Base-by-base conservation (phyloP, 1,140 invertebrate genomes). In the Potamilus streckersoni region DNA sequence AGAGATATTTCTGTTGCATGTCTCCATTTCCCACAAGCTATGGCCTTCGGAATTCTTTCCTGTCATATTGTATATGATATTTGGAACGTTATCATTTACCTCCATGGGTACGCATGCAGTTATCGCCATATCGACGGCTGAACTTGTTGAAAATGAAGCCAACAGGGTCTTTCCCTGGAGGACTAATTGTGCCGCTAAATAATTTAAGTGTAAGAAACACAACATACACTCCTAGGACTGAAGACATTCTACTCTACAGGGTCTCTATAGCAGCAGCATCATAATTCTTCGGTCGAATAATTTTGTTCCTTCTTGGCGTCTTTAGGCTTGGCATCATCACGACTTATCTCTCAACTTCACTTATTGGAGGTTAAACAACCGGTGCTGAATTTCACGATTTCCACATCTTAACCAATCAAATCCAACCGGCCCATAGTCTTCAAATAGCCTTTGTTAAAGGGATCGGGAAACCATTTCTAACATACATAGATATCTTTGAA, bases 301-400 rank as follows among this genome's bases (percentile, higher is more conserved):
- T 82, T 66, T 62, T 78, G 56, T 38, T 96, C 3, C 75, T 92
- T 15, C 95, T 97, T 94, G 95, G 94, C 82, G 84, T 95, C 64
- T 91, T 96, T 17, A 91, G 94, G 31, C 89, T 97, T 70, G 96
- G 96, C 13, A 93, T 94, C n/a, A 90, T 97, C 68, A 93, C 94
- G 17, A 93, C 94, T 0, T 91, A 97, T 56, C 91, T 97, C 16
- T 96, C 95, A 4, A 95, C 97, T 84, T 94, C 95, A 4, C 90
- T 98, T 73, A 94, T 98, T 1, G 96, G 94, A 79, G 95, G 95
- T 2, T 97, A 97, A 85, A 97, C 95, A 2, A 96, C 95, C 0
- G 96, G 94, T 1, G 95, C 96, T 6, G 95, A 95, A 0, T n/a
- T n/a, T n/a, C n/a, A n/a, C n/a, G n/a, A n/a, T n/a, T 89, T 96